Base-by-base conservation (phyloP, 2,888 invertebrate species). In the Liposcelis brunnea region DNA sequence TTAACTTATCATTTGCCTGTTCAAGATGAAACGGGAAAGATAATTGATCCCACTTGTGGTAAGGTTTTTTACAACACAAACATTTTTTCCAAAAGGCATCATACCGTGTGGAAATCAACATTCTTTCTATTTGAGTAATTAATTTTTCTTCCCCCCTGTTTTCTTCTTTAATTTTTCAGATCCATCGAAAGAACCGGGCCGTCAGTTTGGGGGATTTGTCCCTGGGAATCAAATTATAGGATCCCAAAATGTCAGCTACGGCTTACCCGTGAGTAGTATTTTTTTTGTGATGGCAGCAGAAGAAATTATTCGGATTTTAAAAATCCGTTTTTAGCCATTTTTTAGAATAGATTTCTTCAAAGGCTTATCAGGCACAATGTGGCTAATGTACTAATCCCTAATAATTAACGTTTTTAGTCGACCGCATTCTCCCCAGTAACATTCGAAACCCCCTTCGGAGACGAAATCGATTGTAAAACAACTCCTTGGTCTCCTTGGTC, bases 401-500 rank as follows among this genome's bases (percentile, higher is more conserved):
- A n/a, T n/a, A n/a, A 26, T 26, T 4, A 26, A 26, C 8, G 8
- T 26, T 26, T 26, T 26, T 3, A 31, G 36, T 6, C 47, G 38
- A 12, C 36, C 15, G 11, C 38, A 31, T 15, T 18, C 19, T 44
- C 49, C 31, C 51, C 47, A 45, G 51, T 47, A 35, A 49, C 48
- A 32, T 35, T 47, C 18, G 46, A 16, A 42, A 5, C 47, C 6
- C 40, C 38, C 16, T 4, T 16, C 4, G 32, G 26, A 6, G 52
- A 56, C 4, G 51, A 53, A 14, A 51, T 52, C 0, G 61, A 74
- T 49, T 85, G 85, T 56, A 78, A 76, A 0, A 65, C 84, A 45
- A 75, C 80, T 0, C 66, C 70, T 14, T 91, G 90, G 89, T 71
- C 81, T 35, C 71, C 72, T 40, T 90, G 89, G 89, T 73, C 78